These are phyloP conservation scores for Melanaphis sacchari DNA, from an alignment of 1,140 invertebrate genomes.

Conservation along the genomic window DNA sequence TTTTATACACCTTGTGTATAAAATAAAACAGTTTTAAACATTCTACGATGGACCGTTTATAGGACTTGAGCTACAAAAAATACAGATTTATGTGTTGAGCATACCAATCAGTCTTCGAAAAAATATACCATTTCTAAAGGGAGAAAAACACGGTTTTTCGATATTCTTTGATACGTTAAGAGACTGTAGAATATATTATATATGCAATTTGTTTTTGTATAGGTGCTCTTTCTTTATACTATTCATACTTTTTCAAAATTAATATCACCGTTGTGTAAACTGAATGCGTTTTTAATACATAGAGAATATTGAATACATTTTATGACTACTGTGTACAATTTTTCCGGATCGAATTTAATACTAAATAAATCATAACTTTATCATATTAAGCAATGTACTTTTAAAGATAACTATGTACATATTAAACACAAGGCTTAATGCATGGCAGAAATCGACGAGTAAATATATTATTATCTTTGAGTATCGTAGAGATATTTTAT, in stretches of 20 bases:
- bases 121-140: not conserved
- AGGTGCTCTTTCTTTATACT: not conserved
- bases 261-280: not conserved
- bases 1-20: not conserved
- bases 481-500: not conserved
- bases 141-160: not conserved
- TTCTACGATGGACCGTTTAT: not conserved
- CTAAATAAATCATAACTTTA: not conserved
- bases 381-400: not conserved
- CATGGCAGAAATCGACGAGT: not conserved
- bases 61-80: not conserved
- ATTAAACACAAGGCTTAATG: not conserved
- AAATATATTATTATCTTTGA: not conserved
- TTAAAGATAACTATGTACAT: not conserved
- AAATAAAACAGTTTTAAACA: not conserved
- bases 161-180: not conserved
- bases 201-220: conserved; percentile 1
- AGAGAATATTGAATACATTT: not conserved
- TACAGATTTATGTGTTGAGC: conserved; percentile 6
- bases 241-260: conserved; percentile 12
- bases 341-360: not conserved
- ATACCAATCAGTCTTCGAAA: not conserved
- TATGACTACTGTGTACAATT: not conserved
- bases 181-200: not conserved
- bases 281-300: conserved; percentile 1